phyloP scores from a whole-genome alignment of 2,797 vertebrate genomes.

The Clarias pachynema region DNA sequence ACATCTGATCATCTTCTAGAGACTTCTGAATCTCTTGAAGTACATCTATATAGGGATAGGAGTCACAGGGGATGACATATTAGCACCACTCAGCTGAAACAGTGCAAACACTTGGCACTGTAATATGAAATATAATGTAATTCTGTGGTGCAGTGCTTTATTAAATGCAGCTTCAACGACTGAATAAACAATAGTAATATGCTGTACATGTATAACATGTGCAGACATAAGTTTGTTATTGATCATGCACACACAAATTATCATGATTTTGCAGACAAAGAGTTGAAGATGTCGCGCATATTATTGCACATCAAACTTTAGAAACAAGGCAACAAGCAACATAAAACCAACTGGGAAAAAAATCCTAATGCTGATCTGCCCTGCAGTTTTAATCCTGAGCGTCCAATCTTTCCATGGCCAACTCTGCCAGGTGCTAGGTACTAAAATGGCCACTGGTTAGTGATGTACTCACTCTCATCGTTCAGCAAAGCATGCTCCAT shows the following conservation, averaged over 20 bases:
- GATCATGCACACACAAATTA: constrained; percentile 46
- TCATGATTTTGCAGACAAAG: constrained; percentile 19
- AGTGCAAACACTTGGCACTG: neutral
- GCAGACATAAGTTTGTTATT: constrained; percentile 34
- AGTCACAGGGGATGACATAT: constrained; percentile 28
- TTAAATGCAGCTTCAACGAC: neutral
- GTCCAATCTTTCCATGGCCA: constrained; percentile 34
- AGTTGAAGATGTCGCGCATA: constrained; percentile 14
- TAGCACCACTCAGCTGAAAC: neutral
- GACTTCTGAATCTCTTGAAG: constrained; percentile 96
- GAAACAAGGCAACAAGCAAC: constrained; percentile 32
- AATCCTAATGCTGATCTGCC: constrained; percentile 8
- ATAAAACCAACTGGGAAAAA: constrained; percentile 4
- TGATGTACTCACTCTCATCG: constrained; percentile 91
- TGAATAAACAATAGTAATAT: neutral
- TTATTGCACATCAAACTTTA: constrained; percentile 22
- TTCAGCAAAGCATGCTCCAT: constrained; percentile 98
- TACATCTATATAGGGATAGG: constrained; percentile 75
- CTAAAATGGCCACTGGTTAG: constrained; percentile 47
- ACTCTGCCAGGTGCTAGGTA: constrained; percentile 23
- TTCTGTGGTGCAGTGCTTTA: neutral
- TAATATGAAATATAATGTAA: neutral
- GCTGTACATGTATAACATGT: constrained; percentile 18
- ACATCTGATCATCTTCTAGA: constrained; percentile 87
- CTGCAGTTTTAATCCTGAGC: neutral